Conservation (phyloP, 2,113 vertebrate species). For the Nycticryphes semicollaris region DNA sequence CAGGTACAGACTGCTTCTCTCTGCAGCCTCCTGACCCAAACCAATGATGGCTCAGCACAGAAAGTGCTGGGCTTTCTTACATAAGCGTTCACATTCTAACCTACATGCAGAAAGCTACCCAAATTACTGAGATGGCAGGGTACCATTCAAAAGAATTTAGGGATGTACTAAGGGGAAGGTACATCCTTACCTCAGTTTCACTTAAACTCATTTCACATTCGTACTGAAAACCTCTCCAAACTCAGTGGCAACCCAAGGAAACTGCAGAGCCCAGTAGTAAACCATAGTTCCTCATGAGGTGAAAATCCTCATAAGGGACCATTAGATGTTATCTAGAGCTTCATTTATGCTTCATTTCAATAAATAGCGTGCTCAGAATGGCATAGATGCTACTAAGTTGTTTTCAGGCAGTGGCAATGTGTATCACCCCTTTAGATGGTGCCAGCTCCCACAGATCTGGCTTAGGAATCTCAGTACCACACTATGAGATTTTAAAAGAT, state of each 20-base stretch:
- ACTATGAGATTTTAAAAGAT: not conserved
- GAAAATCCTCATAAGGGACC: not conserved
- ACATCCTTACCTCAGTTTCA: not conserved
- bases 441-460: not conserved
- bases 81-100: not conserved
- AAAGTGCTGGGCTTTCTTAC: not conserved
- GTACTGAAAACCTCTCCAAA: not conserved
- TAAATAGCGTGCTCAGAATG: not conserved
- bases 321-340: not conserved
- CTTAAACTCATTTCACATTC: not conserved
- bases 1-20: not conserved
- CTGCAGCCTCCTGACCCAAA: not conserved
- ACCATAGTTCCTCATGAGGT: not conserved
- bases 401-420: not conserved
- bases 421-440: not conserved
- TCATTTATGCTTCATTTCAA: not conserved
- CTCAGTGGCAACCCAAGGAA: not conserved
- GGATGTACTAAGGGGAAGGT: not conserved
- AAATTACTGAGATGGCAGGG: not conserved
- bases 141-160: not conserved
- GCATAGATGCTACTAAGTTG: not conserved
- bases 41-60: not conserved
- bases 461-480: not conserved
- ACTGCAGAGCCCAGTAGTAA: not conserved
- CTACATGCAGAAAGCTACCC: not conserved